Percentiles rank a stretch among this genome's conserved stretches.
Evolutionary conservation across 92 coral and sea anemone genomes (phyloP).

Genomic region (Parazoanthus swiftii): DNA sequence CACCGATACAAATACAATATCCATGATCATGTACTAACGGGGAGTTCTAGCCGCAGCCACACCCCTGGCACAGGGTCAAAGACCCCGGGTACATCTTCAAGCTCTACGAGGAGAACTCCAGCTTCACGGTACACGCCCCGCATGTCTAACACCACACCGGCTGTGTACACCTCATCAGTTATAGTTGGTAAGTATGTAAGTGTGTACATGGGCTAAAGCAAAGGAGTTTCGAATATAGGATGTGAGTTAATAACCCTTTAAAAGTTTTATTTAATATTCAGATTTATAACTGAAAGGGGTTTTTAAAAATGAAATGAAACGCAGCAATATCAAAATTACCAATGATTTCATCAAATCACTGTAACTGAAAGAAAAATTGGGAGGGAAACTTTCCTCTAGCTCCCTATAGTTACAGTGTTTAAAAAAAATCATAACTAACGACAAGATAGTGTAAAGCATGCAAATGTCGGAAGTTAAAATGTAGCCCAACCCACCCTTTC

Average conservation of each 20-base stretch:
- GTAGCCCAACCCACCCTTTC: too few species aligned
- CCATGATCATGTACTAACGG: background rate
- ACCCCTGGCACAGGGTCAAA: slow-evolving; percentile 55
- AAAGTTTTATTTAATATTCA: background rate
- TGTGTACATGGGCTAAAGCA: background rate
- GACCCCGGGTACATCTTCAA: slow-evolving; percentile 50
- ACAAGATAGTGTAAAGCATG: too few species aligned
- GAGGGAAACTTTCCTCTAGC: too few species aligned
- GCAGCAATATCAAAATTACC: too few species aligned
- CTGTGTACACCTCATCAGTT: slow-evolving; percentile 74
- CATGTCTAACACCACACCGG: slow-evolving; percentile 73
- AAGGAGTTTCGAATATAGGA: background rate
- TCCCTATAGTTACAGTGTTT: too few species aligned
- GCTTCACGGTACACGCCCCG: slow-evolving; percentile 85
- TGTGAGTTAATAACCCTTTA: background rate
- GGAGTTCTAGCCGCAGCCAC: slow-evolving; percentile 43
- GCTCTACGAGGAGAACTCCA: slow-evolving; percentile 65
- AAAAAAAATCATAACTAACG: too few species aligned
- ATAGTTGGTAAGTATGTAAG: slow-evolving; percentile 74
- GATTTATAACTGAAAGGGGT: too few species aligned
- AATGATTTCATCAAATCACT: too few species aligned
- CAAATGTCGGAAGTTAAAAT: too few species aligned
- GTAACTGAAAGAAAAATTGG: too few species aligned
- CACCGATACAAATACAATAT: background rate
- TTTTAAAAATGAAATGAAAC: too few species aligned